Evolutionary conservation across 2,888 invertebrate genomes (phyloP).

Genomic region (Rhagonycha lutea): DNA sequence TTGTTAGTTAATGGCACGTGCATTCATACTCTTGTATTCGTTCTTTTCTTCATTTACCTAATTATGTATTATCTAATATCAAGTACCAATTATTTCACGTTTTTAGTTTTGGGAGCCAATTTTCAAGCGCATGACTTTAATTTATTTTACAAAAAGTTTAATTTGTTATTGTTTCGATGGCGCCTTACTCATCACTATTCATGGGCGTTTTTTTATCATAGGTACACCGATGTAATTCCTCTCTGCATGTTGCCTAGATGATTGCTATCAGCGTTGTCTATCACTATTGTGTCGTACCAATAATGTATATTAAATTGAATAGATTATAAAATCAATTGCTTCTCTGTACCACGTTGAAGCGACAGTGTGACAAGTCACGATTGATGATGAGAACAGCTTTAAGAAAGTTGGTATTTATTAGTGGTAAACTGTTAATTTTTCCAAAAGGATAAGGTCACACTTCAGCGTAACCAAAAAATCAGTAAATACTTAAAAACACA

Average conservation of each 20-base stretch:
- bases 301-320: slow-evolving; percentile 58
- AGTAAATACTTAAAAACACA: no score
- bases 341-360: slow-evolving; percentile 47
- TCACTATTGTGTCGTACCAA: slow-evolving; percentile 56
- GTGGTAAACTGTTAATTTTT: slow-evolving; percentile 36
- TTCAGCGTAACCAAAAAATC: not conserved
- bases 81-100: not conserved
- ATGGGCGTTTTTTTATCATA: slow-evolving; percentile 5
- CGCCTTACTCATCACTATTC: slow-evolving; percentile 13
- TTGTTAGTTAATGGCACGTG: slow-evolving; percentile 8
- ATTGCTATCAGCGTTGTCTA: slow-evolving; percentile 52
- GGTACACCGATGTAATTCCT: slow-evolving; percentile 40
- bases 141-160: not conserved
- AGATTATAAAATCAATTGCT: slow-evolving; percentile 57
- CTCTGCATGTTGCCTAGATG: slow-evolving; percentile 47
- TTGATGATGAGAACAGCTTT: slow-evolving; percentile 13
- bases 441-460: slow-evolving; percentile 40
- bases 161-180: not conserved
- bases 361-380: slow-evolving; percentile 40
- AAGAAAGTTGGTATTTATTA: slow-evolving; percentile 38
- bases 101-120: not conserved
- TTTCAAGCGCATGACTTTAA: not conserved
- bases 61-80: not conserved
- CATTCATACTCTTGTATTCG: not conserved
- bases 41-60: slow-evolving; percentile 35